Conservation (phyloP, 2,888 invertebrate species). For the Acleris cristana region DNA sequence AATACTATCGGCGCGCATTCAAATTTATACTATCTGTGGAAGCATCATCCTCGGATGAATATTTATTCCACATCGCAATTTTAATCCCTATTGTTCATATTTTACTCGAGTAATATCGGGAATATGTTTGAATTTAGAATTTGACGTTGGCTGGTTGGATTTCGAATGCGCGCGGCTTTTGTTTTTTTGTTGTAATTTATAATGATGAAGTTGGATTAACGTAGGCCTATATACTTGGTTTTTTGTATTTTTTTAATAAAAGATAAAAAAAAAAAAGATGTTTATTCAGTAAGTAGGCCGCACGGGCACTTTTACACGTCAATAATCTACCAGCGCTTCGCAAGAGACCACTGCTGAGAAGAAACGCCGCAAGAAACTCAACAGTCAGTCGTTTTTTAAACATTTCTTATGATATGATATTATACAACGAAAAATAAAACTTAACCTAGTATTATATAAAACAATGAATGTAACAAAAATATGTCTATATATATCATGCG, state of each 20-base stretch:
- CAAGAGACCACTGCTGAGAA: too few species aligned
- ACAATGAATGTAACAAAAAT: too few species aligned
- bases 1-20: slow-evolving; percentile 77
- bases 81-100: slow-evolving; percentile 40
- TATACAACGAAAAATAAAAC: too few species aligned
- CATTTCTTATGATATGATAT: too few species aligned
- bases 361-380: too few species aligned
- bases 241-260: not conserved
- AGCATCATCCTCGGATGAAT: slow-evolving; percentile 74
- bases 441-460: too few species aligned
- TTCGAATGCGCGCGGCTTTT: slow-evolving; percentile 27
- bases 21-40: slow-evolving; percentile 69
- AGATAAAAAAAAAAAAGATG: too few species aligned
- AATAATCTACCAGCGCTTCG: too few species aligned
- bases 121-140: slow-evolving; percentile 35
- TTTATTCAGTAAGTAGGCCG: too few species aligned
- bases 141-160: slow-evolving; percentile 34
- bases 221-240: not conserved
- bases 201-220: not conserved
- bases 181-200: slow-evolving; percentile 4
- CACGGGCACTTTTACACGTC: too few species aligned
- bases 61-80: slow-evolving; percentile 66
- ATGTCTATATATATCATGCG: too few species aligned
- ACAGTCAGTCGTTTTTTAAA: too few species aligned
- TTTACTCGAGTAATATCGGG: slow-evolving; percentile 35